Evolutionary conservation across 1,140 invertebrate genomes (phyloP).

Genomic region (Papilio aristodemus): DNA sequence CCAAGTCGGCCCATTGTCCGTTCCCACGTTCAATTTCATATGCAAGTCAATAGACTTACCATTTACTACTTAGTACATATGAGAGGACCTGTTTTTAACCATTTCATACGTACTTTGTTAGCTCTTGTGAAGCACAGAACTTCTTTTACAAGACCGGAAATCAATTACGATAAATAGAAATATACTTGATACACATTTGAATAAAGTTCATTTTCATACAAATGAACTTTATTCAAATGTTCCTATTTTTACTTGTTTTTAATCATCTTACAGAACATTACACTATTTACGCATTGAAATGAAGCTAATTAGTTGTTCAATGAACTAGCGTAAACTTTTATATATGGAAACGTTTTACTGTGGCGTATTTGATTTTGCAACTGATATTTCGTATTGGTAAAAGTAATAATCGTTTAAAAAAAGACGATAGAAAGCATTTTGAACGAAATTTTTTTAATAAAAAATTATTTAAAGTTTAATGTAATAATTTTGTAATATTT

Average conservation of each 20-base stretch:
- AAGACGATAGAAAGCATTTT: too few species aligned
- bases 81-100: not conserved
- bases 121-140: not conserved
- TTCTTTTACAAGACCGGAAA: not conserved
- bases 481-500: constrained; percentile 1
- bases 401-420: too few species aligned
- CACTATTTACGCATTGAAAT: too few species aligned
- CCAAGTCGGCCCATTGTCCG: not conserved
- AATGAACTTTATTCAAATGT: not conserved
- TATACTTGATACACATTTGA: not conserved
- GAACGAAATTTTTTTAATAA: too few species aligned
- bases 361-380: too few species aligned
- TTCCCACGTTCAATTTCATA: constrained; percentile 18
- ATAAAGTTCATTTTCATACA: not conserved
- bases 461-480: too few species aligned
- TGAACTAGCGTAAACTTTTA: too few species aligned
- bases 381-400: too few species aligned
- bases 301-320: too few species aligned
- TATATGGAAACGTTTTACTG: too few species aligned
- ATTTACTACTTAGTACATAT: not conserved
- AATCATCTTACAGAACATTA: too few species aligned
- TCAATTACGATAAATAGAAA: not conserved
- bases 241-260: not conserved
- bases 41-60: constrained; percentile 16
- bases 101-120: constrained; percentile 15